Evolutionary conservation across 1,140 invertebrate species (phyloP).

Genomic region (Mactra quadrangularis): DNA sequence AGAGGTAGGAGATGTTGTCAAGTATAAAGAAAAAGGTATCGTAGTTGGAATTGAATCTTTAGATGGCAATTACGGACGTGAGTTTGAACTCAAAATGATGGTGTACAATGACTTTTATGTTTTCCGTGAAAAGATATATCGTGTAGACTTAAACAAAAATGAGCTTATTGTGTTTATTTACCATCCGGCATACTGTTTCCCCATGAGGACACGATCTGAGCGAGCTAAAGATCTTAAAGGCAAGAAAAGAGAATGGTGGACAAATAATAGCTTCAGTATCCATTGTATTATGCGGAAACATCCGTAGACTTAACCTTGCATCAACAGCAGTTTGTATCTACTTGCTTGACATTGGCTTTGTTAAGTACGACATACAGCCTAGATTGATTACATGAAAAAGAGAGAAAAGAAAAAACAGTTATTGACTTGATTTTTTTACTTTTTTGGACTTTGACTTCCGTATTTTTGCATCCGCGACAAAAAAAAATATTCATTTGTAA

Average conservation of each 20-base stretch:
- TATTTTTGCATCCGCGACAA: no score
- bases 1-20: not conserved
- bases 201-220: not conserved
- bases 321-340: no score
- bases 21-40: not conserved
- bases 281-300: slow-evolving; percentile 15
- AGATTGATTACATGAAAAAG: no score
- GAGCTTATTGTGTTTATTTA: not conserved
- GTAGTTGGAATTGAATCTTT: not conserved
- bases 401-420: no score
- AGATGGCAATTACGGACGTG: not conserved
- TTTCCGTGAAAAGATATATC: not conserved
- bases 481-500: no score
- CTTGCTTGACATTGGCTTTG: no score
- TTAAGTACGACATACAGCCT: no score
- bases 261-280: no score
- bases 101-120: not conserved
- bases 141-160: slow-evolving; percentile 21
- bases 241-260: slow-evolving; percentile 13
- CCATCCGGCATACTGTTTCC: not conserved
- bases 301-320: no score
- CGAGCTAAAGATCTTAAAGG: not conserved
- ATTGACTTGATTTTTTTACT: no score
- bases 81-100: not conserved
- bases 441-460: no score